Conservation (phyloP, 2,888 invertebrate genomes). For the Phaedon cochleariae region DNA sequence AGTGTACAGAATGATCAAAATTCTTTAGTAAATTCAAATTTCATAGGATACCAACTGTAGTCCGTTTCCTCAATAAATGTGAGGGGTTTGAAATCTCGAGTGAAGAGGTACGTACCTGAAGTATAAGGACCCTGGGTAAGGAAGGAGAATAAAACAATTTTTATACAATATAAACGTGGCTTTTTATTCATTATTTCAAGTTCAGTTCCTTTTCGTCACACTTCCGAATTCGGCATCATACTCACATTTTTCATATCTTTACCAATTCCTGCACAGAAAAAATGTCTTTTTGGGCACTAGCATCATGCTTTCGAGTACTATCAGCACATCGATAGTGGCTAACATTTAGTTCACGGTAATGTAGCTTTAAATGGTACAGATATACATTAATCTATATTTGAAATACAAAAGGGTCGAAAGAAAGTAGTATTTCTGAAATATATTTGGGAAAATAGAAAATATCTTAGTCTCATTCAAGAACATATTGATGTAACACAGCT, state of each 20-base stretch:
- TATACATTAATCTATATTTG: slow-evolving; percentile 38
- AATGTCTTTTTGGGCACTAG: slow-evolving; percentile 32
- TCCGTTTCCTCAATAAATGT: too few relatives aligned
- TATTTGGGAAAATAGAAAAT: background rate
- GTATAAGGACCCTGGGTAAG: too few relatives aligned
- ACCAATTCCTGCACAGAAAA: slow-evolving; percentile 40
- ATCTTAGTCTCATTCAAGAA: background rate
- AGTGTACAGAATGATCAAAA: too few relatives aligned
- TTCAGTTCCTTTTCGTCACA: slow-evolving; percentile 57
- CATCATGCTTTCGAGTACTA: slow-evolving; percentile 26
- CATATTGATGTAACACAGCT: background rate
- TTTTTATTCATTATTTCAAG: slow-evolving; percentile 58
- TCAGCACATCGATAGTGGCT: slow-evolving; percentile 42
- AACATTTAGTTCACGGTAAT: slow-evolving; percentile 47
- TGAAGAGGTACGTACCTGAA: too few relatives aligned
- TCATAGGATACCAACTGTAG: too few relatives aligned
- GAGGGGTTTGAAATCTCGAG: too few relatives aligned
- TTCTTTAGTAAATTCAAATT: too few relatives aligned
- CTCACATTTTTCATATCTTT: slow-evolving; percentile 30
- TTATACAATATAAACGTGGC: slow-evolving; percentile 61
- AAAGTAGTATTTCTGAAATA: background rate
- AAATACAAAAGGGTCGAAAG: slow-evolving; percentile 29
- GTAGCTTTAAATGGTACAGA: slow-evolving; percentile 41
- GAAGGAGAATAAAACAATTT: background rate
- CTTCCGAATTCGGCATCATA: slow-evolving; percentile 43